These are phyloP conservation scores for Altica lythri DNA, from an alignment of 2,888 invertebrate genomes.

Conservation along the genomic window DNA sequence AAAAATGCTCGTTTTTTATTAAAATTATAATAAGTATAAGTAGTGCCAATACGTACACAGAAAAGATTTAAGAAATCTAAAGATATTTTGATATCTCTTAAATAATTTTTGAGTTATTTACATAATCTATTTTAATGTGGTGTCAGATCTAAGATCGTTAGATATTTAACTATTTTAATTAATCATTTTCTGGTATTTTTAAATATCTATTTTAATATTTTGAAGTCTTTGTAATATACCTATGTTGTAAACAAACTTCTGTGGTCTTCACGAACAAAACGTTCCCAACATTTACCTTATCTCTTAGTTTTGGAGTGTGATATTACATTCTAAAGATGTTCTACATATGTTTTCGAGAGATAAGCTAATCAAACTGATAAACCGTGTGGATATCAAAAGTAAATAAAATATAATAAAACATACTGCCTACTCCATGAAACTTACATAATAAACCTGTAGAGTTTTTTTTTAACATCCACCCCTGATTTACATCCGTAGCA, in stretches of 20 bases:
- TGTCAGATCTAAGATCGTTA: no score
- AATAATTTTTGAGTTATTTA: no score
- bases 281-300: conserved; percentile 45
- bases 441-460: conserved; percentile 35
- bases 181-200: no score
- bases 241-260: conserved; percentile 19
- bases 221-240: no score
- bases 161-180: no score
- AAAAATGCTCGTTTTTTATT: no score
- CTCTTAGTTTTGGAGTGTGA: conserved; percentile 45
- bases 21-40: no score
- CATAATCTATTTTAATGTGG: no score
- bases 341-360: conserved; percentile 56
- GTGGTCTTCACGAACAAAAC: conserved; percentile 36
- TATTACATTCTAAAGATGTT: conserved; percentile 50
- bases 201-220: no score
- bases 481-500: conserved; percentile 18
- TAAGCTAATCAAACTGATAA: conserved; percentile 54
- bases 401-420: conserved; percentile 45
- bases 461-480: conserved; percentile 25
- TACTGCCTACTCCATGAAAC: conserved; percentile 37
- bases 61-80: no score
- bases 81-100: no score
- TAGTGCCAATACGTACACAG: no score
- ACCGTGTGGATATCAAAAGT: conserved; percentile 41